phyloP scores from a whole-genome alignment of 1,140 invertebrate species.

The Caerostris darwini region DNA sequence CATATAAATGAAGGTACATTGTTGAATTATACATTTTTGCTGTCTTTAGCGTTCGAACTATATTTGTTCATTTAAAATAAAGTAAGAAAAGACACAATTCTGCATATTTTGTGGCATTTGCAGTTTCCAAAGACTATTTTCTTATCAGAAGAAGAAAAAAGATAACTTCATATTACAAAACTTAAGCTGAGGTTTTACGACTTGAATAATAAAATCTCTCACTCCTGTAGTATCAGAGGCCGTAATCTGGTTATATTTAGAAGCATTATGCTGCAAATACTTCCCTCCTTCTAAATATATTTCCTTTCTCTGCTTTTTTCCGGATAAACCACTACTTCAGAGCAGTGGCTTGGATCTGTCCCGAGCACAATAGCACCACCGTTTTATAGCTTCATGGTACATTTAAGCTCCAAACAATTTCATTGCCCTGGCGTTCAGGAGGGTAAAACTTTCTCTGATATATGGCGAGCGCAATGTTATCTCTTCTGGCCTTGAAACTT shows the following conservation, averaged over 20 bases:
- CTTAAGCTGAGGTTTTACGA: constrained; percentile 9
- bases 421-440: background rate
- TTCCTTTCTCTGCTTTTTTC: background rate
- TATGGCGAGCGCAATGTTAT: background rate
- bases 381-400: constrained; percentile 9
- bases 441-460: background rate
- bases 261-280: background rate
- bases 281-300: background rate
- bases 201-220: background rate
- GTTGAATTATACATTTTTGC: no score
- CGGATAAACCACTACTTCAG: background rate
- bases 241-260: background rate
- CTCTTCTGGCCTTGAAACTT: background rate
- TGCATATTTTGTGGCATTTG: background rate
- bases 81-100: background rate
- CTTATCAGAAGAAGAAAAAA: background rate
- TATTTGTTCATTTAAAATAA: background rate
- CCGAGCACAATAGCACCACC: background rate
- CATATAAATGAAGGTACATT: no score
- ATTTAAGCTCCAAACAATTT: constrained; percentile 17
- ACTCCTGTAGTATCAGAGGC: background rate
- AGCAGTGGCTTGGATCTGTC: background rate
- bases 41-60: background rate
- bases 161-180: background rate
- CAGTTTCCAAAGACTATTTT: background rate